Evolutionary conservation across 2,113 vertebrate species (phyloP).

Genomic region (Calonectris borealis): DNA sequence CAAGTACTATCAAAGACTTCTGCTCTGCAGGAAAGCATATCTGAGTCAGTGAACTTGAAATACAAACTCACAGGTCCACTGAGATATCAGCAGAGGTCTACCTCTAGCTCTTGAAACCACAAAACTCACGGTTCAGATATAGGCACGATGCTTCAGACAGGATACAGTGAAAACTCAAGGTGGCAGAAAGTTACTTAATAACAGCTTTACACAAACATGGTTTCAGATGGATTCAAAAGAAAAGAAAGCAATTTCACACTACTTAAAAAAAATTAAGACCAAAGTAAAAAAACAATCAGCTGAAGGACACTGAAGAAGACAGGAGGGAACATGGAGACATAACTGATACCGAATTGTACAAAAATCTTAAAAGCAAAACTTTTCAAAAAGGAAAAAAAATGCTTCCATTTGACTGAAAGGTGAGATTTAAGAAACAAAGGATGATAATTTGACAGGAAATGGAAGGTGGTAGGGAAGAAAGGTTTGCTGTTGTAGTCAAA

Average conservation of each 20-base stretch:
- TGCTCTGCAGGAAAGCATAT: background rate
- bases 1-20: background rate
- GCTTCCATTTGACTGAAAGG: background rate
- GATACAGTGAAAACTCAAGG: background rate
- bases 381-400: background rate
- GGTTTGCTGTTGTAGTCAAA: background rate
- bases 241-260: background rate
- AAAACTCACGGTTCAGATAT: background rate
- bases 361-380: background rate
- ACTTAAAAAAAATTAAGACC: background rate
- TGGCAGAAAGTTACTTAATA: background rate
- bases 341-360: background rate
- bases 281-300: background rate
- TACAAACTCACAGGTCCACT: background rate
- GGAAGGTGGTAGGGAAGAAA: background rate
- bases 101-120: background rate
- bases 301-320: background rate
- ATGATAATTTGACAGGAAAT: background rate
- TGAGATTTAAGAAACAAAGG: background rate
- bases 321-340: background rate
- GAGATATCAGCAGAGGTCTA: background rate
- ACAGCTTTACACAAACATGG: background rate
- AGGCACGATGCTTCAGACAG: background rate
- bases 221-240: background rate
- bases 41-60: background rate